Conservation (phyloP, 2,888 invertebrate species). For the Icerya purchasi region DNA sequence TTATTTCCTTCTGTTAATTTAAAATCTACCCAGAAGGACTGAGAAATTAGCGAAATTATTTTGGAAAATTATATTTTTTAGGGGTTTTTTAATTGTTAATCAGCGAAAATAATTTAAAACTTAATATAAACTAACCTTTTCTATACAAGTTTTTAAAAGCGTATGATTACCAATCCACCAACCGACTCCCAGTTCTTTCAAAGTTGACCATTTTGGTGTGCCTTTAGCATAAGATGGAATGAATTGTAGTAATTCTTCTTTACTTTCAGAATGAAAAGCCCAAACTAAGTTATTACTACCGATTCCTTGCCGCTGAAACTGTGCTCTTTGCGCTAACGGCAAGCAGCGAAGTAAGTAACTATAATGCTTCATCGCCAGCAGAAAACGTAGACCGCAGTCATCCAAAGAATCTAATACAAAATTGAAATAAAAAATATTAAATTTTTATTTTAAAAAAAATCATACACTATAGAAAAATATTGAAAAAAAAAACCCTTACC, state of each 20-base stretch:
- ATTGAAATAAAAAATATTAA: background rate
- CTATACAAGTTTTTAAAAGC: slow-evolving; percentile 60
- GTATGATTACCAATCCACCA: slow-evolving; percentile 88
- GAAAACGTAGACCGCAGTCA: slow-evolving; percentile 88
- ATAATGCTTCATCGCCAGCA: slow-evolving; percentile 94
- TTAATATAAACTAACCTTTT: slow-evolving; percentile 36
- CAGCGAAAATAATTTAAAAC: background rate
- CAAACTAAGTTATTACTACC: slow-evolving; percentile 84
- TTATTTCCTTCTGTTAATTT: too few species aligned
- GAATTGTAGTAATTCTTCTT: slow-evolving; percentile 75
- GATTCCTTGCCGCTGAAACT: slow-evolving; percentile 66
- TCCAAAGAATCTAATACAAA: slow-evolving; percentile 51
- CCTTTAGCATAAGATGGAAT: slow-evolving; percentile 73
- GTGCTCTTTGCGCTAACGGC: slow-evolving; percentile 67
- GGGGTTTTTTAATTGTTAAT: background rate
- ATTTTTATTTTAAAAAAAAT: too few species aligned
- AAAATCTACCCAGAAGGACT: too few species aligned
- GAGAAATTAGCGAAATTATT: too few species aligned
- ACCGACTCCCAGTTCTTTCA: slow-evolving; percentile 78
- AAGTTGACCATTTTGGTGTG: slow-evolving; percentile 67
- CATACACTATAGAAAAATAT: too few species aligned
- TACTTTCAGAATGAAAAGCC: slow-evolving; percentile 98
- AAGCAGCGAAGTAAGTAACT: slow-evolving; percentile 83
- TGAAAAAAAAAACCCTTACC: slow-evolving; percentile 7
- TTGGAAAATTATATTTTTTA: too few species aligned